Evolutionary conservation across 64 coral and sea anemone genomes (phyloP), one percentile per base, ranked within the genome.

Genomic region (Stylophora pistillata): DNA sequence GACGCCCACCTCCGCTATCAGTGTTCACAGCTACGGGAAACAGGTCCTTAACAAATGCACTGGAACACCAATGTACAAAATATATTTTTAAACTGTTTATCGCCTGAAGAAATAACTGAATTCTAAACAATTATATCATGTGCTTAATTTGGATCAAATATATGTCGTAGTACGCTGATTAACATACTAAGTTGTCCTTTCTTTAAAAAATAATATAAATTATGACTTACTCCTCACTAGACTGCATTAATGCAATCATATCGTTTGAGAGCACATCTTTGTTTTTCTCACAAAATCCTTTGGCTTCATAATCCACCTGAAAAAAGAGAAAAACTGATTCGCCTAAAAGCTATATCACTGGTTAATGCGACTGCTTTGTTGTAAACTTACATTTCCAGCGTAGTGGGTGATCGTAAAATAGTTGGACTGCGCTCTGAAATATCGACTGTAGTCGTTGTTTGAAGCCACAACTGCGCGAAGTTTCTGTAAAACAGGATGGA

Each of bases 271-370:
- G 30, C 3, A 88, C 72, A 84, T 98, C 96, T 79, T 98, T 98
- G 77, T 98, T 98, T 90, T 95, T 95, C 77, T 98, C 96, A 74
- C 89, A 89, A 79, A 98, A 98, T 53, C 90, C 93, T 14, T 73
- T 63, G 0, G 96, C 87, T 79, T 98, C 96, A 53, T 98, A 98
- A 73, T 87, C 72, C 17, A 98, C 96, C 96, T 98, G 13, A 15
- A 26, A 82, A 47, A 21, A 63, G 56, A 78, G 6, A 56, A 12
- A 4, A 47, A 47, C 7, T 47, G 37, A 47, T 47, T 0, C 37
- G 37, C 37, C 7, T 47, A 47, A 7, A 47, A 47, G 3, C 3
- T 47, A 47, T 47, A 47, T 47, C 18, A 30, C 56, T 28, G 55
- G 1, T 55, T 7, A 14, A 41, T 25, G 30, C 20, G 75, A 15